Base-by-base conservation (phyloP, 2,113 vertebrate species). In the Xenopus borealis region DNA sequence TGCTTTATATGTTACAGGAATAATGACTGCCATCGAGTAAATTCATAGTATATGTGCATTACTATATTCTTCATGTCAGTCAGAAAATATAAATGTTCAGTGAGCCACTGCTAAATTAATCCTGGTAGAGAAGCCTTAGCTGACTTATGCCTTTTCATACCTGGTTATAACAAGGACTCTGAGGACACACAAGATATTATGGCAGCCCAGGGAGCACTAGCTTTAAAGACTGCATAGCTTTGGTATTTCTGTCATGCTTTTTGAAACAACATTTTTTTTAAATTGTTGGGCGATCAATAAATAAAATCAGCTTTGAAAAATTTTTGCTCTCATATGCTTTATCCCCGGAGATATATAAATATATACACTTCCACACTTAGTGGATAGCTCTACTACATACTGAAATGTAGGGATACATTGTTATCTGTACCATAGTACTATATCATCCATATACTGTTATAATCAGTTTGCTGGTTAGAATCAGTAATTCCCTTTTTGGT, bases 121-220 rank as follows among this genome's bases (percentile, higher is more conserved):
- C 66, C 67, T 20, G 14, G 66, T 13, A 10, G 46, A n/a, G 45
- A 40, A 10, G 17, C 13, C 11, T 50, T 18, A 3, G 17, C 23
- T 40, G 44, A 33, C 53, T 75, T 62, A 50, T 68, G 46, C 44
- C 57, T 33, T 66, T n/a, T 53, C 52, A 53, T 66, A 63, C 66
- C 73, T 52, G 57, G 65, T 62, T 45, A 20, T 52, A 69, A 75
- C 44, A 27, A 75, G 72, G 57, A 33, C 64, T 65, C 65, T 16
- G 11, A 75, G 72, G 65, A 75, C 57, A 61, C 63, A 62, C 45
- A 61, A 62, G 55, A 46, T 27, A 55, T 55, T 52, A 75, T 12
- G 27, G 57, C 44, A 44, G 58, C 5, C 66, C 45, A 12, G 73
- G 66, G 66, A 75, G 66, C 23, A 62, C 62, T 69, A 69, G 47